Evolutionary conservation across 2,797 vertebrate genomes (phyloP).

Genomic region (Zenarchopterus dispar): DNA sequence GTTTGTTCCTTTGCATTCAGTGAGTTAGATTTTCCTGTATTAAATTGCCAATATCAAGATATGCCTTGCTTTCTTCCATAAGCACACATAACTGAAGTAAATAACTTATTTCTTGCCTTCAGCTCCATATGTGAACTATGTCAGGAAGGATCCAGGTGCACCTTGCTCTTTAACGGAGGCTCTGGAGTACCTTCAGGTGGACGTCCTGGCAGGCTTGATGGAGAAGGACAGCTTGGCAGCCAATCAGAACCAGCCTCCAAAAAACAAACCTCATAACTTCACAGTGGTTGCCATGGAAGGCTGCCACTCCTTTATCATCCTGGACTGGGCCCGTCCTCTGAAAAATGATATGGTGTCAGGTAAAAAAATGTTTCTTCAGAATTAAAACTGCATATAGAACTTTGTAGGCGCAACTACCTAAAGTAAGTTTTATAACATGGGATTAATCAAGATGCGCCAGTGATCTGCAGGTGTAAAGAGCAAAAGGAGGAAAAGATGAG

Average conservation of each 20-base stretch:
- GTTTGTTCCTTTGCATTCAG: no score
- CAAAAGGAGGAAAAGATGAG: no score
- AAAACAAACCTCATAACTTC: slow-evolving; percentile 90
- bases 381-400: neutral
- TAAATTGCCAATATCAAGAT: no score
- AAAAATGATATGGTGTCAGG: slow-evolving; percentile 94
- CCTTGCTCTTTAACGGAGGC: slow-evolving; percentile 97
- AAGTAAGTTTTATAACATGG: neutral
- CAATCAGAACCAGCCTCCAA: slow-evolving; percentile 81
- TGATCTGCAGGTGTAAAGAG: no score
- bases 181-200: slow-evolving; percentile 95
- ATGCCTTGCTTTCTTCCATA: neutral
- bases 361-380: slow-evolving; percentile 59
- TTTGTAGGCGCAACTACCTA: neutral
- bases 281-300: slow-evolving; percentile 96
- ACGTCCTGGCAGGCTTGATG: slow-evolving; percentile 88
- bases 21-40: no score
- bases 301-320: slow-evolving; percentile 97
- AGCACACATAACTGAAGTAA: neutral
- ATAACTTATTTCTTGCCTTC: slow-evolving; percentile 27
- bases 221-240: slow-evolving; percentile 81
- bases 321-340: slow-evolving; percentile 93
- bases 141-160: slow-evolving; percentile 90
- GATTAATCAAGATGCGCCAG: no score
- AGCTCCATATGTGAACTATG: slow-evolving; percentile 96